A percentile compares a stretch with the other conserved stretches of the same genome.
These are phyloP conservation scores for Podocnemis expansa DNA, from an alignment of 2,113 vertebrate species.

Conservation along the genomic window DNA sequence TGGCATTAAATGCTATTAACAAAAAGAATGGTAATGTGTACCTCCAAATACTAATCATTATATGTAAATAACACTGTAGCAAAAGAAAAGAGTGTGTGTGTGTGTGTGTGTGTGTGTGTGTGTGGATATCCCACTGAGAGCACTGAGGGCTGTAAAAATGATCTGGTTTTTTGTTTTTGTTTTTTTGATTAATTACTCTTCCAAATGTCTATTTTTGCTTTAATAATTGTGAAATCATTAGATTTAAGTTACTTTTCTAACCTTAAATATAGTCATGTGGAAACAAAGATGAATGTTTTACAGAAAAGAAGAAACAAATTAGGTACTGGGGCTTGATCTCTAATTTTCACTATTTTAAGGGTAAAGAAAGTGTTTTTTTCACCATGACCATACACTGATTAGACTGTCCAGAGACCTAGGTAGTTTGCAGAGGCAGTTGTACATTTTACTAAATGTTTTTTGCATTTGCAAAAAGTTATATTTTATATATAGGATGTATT, in stretches of 20 bases:
- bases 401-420: background rate
- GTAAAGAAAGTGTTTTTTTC: background rate
- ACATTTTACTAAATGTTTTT: background rate
- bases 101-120: no score
- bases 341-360: background rate
- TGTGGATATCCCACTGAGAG: background rate
- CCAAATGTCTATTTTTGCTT: background rate
- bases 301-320: background rate
- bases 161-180: no score
- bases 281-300: background rate
- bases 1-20: background rate
- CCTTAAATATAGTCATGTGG: background rate
- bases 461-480: background rate
- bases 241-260: background rate
- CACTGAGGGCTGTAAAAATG: background rate
- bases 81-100: background rate
- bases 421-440: background rate
- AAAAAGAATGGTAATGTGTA: background rate
- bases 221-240: background rate
- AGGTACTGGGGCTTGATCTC: background rate
- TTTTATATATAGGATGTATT: background rate
- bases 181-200: background rate
- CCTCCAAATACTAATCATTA: conserved; percentile 26
- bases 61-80: background rate
- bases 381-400: background rate